phyloP scores from a whole-genome alignment of 2,888 invertebrate species.

The Pollenia angustigena region DNA sequence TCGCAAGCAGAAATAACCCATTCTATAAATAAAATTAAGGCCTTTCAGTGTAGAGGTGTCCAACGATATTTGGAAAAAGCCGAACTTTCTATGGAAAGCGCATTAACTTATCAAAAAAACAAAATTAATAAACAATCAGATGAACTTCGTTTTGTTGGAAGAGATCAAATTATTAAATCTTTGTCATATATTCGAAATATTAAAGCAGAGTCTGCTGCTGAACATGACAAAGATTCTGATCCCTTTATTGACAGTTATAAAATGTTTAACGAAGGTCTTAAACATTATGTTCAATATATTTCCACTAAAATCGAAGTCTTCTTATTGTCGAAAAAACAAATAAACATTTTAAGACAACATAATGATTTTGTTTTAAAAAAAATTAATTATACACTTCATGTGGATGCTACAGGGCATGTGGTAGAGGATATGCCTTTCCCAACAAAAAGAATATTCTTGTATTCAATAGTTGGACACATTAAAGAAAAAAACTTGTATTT shows the following conservation, averaged over 20 bases:
- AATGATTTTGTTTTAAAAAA: too few relatives aligned
- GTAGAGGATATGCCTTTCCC: too few relatives aligned
- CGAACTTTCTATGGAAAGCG: background rate
- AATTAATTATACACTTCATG: too few relatives aligned
- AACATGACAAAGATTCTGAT: background rate
- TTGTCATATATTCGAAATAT: slow-evolving; percentile 19
- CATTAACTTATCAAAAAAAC: background rate
- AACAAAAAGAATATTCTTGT: too few relatives aligned
- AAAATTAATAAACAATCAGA: background rate
- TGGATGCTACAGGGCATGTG: too few relatives aligned
- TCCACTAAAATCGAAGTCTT: background rate
- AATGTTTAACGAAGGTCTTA: background rate
- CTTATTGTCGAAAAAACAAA: background rate
- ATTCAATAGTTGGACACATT: too few relatives aligned
- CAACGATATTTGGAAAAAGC: background rate
- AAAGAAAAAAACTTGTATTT: too few relatives aligned
- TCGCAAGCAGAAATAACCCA: slow-evolving; percentile 4
- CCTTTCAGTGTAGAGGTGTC: background rate
- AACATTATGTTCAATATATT: background rate
- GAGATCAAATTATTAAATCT: slow-evolving; percentile 9
- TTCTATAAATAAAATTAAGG: background rate
- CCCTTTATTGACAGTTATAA: background rate
- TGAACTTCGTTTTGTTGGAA: background rate
- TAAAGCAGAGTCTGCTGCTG: background rate
- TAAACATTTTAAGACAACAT: too few relatives aligned